Evolutionary conservation across 2,888 invertebrate genomes (phyloP), one percentile per base, ranked within the genome.

Genomic region (Meandrusa payeni): DNA sequence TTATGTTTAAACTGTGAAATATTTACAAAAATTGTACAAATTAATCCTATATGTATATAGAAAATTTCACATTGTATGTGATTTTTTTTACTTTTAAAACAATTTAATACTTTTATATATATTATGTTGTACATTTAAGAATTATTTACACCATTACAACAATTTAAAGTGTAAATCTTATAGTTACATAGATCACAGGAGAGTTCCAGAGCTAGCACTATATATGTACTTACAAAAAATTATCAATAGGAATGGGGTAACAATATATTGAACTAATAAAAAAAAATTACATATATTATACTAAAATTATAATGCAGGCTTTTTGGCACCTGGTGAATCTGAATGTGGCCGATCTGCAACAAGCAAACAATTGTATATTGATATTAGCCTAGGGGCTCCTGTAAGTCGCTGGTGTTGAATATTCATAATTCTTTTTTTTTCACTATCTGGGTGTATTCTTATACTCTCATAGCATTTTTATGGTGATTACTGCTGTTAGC

Each of bases 181-280:
- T 64, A 67, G 64, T 76, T 68, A 80, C 70, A 76, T 71, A 82
- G 80, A 86, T 87, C 87, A 87, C 87, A 87, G 87, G 76, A 77
- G 80, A 85, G 87, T 86, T 87, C 87, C 85, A 86, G 79, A 85
- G 83, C 80, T 76, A 74, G 69, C 65, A 56, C 43, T 54, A 46
- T 48, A 44, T 47, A 51, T 37, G 46, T 45, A 53, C 61, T 61
- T 49, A 69, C 56, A n/a, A 57, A 60, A 57, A 28, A 33, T 23
- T 39, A 50, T 42, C 34, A 5, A 50, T 54, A 54, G 50, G 47
- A 54, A 67, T 58, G 67, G 61, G 81, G 82, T 81, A 81, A 81
- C 81, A 77, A 72, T 65, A 61, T 70, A 74, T 66, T 68, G 58
- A 66, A 63, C 60, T 72, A 70, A 54, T 23, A 24, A 29, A 23